Base-by-base conservation (phyloP, 2,797 vertebrate genomes). In the Podargus strigoides region DNA sequence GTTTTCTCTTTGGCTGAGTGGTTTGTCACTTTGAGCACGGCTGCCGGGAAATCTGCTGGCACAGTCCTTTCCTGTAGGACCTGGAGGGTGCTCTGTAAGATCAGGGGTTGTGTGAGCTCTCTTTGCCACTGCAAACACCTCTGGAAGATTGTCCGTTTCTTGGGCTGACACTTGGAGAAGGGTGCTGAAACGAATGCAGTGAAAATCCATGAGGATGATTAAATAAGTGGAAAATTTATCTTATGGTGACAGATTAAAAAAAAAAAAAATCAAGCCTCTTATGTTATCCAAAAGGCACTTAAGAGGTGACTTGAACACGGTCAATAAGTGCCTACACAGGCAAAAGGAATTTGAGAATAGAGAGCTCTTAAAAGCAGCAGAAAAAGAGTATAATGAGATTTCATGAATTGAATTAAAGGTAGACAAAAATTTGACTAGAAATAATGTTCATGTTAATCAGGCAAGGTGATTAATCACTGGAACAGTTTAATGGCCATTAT, bases 351-450 rank as follows among this genome's bases (percentile, higher is more conserved):
- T 36, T 53, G 37, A 4, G 3, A 88, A 72, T 8, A 91, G 82
- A 95, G 87, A 69, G 69, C 85, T 91, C 87, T 91, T 91, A 88
- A 69, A 90, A 74, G 34, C 50, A 66, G 46, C 47, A 76, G n/a
- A 30, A 67, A 83, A 85, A 81, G 85, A 69, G 24, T 42, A 63
- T 83, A 76, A 87, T 79, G 80, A 89, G 74, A 79, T 85, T 74
- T 88, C 70, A 67, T 90, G 74, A 90, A 82, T 46, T 69, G 37
- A 91, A 90, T 91, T 91, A 86, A 96, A 96, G 80, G 56, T 92
- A 89, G 90, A 82, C 63, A 95, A 95, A 96, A 96, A 87, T 59
- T 82, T 93, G 78, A 87, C 74, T 92, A 73, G 90, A 85, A 93
- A 93, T 87, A 94, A 81, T 50, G 59, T 90, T 56, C 4, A 0